Evolutionary conservation across 2,888 invertebrate genomes (phyloP), one percentile per base, ranked within the genome.

Genomic region (Campoletis raptor): DNA sequence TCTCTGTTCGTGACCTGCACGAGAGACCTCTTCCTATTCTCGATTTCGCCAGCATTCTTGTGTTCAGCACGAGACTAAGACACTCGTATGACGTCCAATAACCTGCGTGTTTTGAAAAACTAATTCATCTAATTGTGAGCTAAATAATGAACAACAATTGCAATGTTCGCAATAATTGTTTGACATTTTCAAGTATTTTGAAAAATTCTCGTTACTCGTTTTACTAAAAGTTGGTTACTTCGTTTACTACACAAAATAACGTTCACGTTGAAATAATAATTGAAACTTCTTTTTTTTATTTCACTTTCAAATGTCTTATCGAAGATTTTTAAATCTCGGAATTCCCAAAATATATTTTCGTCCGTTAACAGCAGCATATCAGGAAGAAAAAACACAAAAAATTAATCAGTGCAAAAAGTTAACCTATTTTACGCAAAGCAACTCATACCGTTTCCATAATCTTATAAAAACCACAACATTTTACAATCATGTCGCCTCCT

Each of bases 21-120:
- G 72, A 57, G 30, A 78, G 66, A 81, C 78, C 67, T 85, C 70
- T 70, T 76, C 78, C 61, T 73, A 81, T 81, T 81, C 78, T 67
- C 24, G 57, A 84, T 84, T 84, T 86, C 81, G 72, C 70, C 42
- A 81, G 77, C 73, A 67, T 82, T 81, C 45, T 78, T 54, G 36
- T 48, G 69, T 66, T 24, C 61, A 10, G 66, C 77, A 73, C 78
- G 83, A 69, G 67, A 81, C 66, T 61, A n/a, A n/a, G 7, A 70
- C 57, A 12, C 48, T 61, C 45, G 6, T 52, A n/a, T 30, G 24
- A 36, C 40, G 79, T 76, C 69, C 52, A 70, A 48, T 45, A n/a
- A 45, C 45, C 12, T 61, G 73, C 24, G 36, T 21, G 48, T 24
- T 37, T n/a, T 40, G 10, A 21, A 78, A 37, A 66, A 67, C 48